Conservation (phyloP, 2,888 invertebrate species). For the Tenthredo distinguenda region DNA sequence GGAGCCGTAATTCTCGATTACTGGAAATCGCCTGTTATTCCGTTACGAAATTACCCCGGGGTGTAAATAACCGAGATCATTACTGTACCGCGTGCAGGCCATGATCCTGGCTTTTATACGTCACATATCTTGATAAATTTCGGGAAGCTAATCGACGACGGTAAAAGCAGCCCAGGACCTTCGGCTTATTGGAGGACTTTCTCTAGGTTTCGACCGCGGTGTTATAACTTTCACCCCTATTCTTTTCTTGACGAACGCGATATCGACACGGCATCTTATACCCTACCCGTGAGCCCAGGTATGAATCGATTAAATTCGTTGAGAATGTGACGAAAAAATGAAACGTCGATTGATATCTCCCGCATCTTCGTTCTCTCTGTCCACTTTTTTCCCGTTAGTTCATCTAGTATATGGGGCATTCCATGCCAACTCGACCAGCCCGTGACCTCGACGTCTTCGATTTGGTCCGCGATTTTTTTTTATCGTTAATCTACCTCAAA, state of each 20-base stretch:
- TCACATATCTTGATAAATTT: not conserved
- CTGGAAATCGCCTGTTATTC: not conserved
- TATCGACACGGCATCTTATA: no score
- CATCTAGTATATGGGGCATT: no score
- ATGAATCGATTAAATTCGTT: no score
- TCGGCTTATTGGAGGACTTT: no score
- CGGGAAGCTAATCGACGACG: not conserved
- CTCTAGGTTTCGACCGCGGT: not conserved
- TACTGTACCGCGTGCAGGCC: not conserved
- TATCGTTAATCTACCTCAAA: no score
- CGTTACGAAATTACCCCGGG: not conserved
- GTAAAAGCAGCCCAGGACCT: not conserved
- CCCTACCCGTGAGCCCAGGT: no score
- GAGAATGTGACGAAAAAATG: no score
- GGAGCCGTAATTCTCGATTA: not conserved
- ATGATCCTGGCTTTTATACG: not conserved
- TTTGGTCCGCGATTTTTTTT: no score
- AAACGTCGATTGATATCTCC: not conserved
- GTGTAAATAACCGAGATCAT: conserved; percentile 9
- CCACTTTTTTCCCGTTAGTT: no score
- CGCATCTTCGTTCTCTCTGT: not conserved
- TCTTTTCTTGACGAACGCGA: not conserved
- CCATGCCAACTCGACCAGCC: no score
- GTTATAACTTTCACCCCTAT: not conserved
- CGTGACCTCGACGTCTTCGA: no score